Percentiles rank a stretch among this genome's conserved stretches.
phyloP scores from a whole-genome alignment of 2,888 invertebrate genomes.

The Eledone cirrhosa region DNA sequence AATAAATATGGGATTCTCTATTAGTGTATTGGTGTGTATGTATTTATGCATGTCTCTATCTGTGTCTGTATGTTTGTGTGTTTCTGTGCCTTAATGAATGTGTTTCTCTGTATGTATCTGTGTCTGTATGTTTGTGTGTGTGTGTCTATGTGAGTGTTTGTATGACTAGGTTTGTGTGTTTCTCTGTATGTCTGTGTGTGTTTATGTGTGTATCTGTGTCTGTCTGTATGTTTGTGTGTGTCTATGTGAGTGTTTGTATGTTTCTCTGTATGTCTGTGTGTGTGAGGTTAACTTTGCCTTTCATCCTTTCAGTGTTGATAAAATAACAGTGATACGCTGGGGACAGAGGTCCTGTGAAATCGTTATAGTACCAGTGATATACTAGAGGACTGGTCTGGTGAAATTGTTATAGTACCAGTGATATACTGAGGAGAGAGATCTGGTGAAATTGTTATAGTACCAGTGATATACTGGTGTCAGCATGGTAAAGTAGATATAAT shows the following conservation, averaged over 20 bases:
- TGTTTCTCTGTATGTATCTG: not conserved
- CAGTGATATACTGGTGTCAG: no score
- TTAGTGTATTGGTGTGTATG: not conserved
- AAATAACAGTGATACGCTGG: no score
- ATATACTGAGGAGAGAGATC: no score
- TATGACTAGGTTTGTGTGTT: not conserved
- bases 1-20: not conserved
- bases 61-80: not conserved
- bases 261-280: not conserved
- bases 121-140: not conserved
- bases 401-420: no score
- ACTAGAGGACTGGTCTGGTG: no score
- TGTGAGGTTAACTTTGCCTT: not conserved
- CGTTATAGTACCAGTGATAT: no score
- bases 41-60: not conserved
- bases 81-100: not conserved
- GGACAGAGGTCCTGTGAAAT: no score
- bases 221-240: not conserved
- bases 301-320: no score
- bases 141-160: not conserved
- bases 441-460: no score
- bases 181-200: not conserved
- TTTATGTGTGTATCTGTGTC: not conserved
- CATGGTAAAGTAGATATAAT: no score
- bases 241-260: no score